Conservation (phyloP, 2,113 vertebrate species). For the Loxodonta africana region DNA sequence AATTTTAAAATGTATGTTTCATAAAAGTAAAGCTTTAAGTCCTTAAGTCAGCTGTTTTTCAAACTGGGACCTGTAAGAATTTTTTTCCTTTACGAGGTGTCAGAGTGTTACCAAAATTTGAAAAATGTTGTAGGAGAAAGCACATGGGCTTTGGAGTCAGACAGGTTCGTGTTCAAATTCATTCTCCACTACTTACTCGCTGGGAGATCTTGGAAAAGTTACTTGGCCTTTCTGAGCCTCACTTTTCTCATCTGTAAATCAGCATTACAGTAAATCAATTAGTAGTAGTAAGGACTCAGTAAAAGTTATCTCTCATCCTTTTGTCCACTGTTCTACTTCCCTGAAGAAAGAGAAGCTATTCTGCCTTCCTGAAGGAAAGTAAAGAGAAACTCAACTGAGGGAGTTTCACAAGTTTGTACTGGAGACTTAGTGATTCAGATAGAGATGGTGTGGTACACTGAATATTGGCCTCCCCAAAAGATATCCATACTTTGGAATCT, state of each 20-base stretch:
- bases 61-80: not conserved
- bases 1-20: not conserved
- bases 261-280: not conserved
- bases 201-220: not conserved
- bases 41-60: not conserved
- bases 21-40: not conserved
- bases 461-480: not conserved
- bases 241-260: not conserved
- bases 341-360: not conserved
- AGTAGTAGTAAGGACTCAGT: not conserved
- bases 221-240: not conserved
- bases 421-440: not conserved
- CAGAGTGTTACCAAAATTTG: not conserved
- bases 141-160: conserved; percentile 17
- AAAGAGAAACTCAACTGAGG: conserved; percentile 1
- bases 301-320: not conserved
- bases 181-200: not conserved
- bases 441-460: not conserved
- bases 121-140: not conserved
- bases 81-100: not conserved
- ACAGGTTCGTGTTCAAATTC: not conserved
- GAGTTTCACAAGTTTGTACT: not conserved
- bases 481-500: not conserved
- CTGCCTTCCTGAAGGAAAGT: not conserved
- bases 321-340: not conserved